Evolutionary conservation across 2,113 vertebrate genomes (phyloP).

Genomic region (Callocephalon fimbriatum): DNA sequence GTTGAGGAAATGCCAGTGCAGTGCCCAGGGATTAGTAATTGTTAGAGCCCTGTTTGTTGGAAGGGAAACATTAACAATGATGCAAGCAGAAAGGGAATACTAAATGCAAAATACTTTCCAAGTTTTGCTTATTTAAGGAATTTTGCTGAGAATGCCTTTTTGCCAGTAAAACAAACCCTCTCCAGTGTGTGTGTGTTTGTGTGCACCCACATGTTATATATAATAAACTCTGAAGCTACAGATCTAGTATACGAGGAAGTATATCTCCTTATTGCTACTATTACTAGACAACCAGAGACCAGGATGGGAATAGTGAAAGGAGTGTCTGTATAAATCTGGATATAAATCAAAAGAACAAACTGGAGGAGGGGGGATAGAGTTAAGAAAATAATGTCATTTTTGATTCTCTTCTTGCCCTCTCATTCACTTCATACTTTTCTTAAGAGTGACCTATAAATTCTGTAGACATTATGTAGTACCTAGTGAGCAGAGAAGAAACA

Average conservation of each 20-base stretch:
- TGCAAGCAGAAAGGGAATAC: background rate
- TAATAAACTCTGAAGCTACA: background rate
- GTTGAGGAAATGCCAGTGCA: background rate
- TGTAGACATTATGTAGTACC: background rate
- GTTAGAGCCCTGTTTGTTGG: background rate
- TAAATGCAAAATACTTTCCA: background rate
- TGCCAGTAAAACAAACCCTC: background rate
- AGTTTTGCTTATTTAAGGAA: background rate
- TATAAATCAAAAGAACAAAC: background rate
- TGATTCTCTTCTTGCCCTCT: background rate
- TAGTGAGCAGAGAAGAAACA: background rate
- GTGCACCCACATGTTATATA: fast-evolving
- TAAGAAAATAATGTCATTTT: background rate
- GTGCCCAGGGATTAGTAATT: background rate
- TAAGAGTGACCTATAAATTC: background rate
- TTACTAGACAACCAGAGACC: background rate
- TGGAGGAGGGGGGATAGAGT: background rate
- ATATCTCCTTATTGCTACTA: background rate
- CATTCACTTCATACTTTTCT: background rate
- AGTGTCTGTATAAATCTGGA: background rate
- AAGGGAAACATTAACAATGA: background rate
- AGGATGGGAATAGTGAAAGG: background rate
- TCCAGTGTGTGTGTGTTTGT: background rate
- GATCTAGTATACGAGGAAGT: background rate
- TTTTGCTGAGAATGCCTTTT: background rate